Percentiles rank a stretch among this genome's conserved stretches.
phyloP scores from a whole-genome alignment of 2,888 invertebrate genomes.

The Antitype chi region DNA sequence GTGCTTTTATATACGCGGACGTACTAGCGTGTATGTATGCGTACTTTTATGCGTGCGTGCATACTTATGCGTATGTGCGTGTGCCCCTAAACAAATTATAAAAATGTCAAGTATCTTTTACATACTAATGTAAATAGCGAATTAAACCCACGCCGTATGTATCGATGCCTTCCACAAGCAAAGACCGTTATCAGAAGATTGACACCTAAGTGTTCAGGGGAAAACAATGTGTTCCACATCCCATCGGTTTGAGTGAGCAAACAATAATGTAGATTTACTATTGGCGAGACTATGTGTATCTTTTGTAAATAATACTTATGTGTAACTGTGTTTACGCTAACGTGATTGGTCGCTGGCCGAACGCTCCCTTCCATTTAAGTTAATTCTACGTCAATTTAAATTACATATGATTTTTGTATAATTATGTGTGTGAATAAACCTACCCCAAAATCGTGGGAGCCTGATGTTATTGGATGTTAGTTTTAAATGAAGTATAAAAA shows the following conservation, averaged over 20 bases:
- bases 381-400: slow-evolving; percentile 44
- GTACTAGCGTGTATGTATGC: neutral
- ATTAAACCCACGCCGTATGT: slow-evolving; percentile 9
- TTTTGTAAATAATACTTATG: slow-evolving; percentile 58
- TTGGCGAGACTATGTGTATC: slow-evolving; percentile 27
- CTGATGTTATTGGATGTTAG: slow-evolving; percentile 17
- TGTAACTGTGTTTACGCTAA: slow-evolving; percentile 21
- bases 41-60: neutral
- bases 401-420: slow-evolving; percentile 45
- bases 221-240: slow-evolving; percentile 27
- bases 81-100: neutral
- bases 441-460: slow-evolving; percentile 17
- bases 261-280: slow-evolving; percentile 28
- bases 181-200: neutral
- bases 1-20: neutral
- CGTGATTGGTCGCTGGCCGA: slow-evolving; percentile 31
- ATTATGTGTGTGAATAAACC: slow-evolving; percentile 16
- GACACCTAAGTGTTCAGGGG: slow-evolving; percentile 44
- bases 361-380: slow-evolving; percentile 27
- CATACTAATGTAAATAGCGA: slow-evolving; percentile 18
- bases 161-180: neutral
- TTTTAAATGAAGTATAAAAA: slow-evolving; percentile 13
- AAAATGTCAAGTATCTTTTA: slow-evolving; percentile 4
- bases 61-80: neutral
- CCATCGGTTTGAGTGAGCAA: slow-evolving; percentile 32